A percentile compares a stretch with the other conserved stretches of the same genome.
These are phyloP conservation scores for Ctenopoma multispine DNA, from an alignment of 2,797 vertebrate genomes.

Conservation along the genomic window DNA sequence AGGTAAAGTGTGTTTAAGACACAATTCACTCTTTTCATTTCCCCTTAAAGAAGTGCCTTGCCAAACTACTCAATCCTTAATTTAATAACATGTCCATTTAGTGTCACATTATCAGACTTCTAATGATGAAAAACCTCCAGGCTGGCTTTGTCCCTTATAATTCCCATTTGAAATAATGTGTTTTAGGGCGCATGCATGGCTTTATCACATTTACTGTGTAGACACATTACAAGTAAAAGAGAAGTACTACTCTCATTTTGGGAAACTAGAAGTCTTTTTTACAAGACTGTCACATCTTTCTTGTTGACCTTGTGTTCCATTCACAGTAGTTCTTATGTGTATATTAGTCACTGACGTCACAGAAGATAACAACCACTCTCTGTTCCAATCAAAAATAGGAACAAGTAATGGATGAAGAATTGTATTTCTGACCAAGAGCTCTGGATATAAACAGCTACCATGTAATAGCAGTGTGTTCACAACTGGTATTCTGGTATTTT, in stretches of 20 bases:
- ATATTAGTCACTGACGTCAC: slow-evolving; percentile 9
- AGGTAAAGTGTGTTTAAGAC: too few species aligned
- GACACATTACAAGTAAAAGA: not conserved
- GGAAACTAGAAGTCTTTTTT: not conserved
- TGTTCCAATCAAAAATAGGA: slow-evolving; percentile 3
- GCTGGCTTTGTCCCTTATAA: not conserved
- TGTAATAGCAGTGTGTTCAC: slow-evolving; percentile 21
- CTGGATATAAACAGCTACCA: slow-evolving; percentile 24
- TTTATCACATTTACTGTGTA: not conserved
- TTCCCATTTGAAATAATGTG: not conserved
- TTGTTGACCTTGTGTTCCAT: slow-evolving; percentile 9
- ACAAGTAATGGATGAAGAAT: slow-evolving; percentile 21
- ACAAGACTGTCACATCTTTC: not conserved
- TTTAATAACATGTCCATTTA: not conserved
- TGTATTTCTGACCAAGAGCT: slow-evolving; percentile 31
- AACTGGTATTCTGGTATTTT: slow-evolving; percentile 50
- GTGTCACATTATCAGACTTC: not conserved
- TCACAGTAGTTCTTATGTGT: slow-evolving; percentile 8
- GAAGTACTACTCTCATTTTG: not conserved
- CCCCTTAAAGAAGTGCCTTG: too few species aligned
- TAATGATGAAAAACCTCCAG: not conserved
- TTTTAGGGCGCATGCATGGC: not conserved
- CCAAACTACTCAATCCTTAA: too few species aligned
- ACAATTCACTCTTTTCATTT: too few species aligned
- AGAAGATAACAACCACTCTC: slow-evolving; percentile 11